These are phyloP conservation scores for Dipus sagitta DNA, from an alignment of 2,797 vertebrate genomes.

Conservation along the genomic window DNA sequence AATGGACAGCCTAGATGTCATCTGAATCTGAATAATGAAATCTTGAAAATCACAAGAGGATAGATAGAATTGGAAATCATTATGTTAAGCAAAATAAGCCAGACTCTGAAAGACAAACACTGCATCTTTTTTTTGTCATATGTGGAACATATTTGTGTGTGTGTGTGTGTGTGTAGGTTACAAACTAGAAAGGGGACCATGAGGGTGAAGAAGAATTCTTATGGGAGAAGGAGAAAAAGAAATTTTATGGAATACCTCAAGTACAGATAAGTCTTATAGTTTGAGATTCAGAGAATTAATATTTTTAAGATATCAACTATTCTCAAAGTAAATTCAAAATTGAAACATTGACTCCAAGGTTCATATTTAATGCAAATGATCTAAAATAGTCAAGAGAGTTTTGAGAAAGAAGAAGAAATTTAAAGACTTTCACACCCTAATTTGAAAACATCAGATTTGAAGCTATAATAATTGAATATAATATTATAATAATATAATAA, in stretches of 20 bases:
- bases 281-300: background rate
- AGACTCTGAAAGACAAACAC: too few relatives aligned
- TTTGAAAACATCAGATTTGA: background rate
- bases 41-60: background rate
- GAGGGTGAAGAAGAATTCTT: background rate
- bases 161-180: accelerated
- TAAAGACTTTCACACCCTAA: background rate
- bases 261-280: background rate
- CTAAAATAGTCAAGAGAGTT: background rate
- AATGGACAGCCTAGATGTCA: too few relatives aligned
- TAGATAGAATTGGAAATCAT: background rate
- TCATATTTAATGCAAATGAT: background rate
- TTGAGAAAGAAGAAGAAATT: background rate
- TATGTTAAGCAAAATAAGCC: background rate
- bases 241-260: background rate
- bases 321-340: background rate
- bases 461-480: too few relatives aligned
- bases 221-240: background rate
- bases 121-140: background rate
- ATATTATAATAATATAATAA: too few relatives aligned
- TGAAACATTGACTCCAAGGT: background rate
- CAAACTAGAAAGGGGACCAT: background rate
- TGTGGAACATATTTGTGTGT: too few relatives aligned
- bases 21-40: background rate
- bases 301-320: background rate